Conservation (phyloP, 2,888 invertebrate genomes). For the Zelleria hepariella region DNA sequence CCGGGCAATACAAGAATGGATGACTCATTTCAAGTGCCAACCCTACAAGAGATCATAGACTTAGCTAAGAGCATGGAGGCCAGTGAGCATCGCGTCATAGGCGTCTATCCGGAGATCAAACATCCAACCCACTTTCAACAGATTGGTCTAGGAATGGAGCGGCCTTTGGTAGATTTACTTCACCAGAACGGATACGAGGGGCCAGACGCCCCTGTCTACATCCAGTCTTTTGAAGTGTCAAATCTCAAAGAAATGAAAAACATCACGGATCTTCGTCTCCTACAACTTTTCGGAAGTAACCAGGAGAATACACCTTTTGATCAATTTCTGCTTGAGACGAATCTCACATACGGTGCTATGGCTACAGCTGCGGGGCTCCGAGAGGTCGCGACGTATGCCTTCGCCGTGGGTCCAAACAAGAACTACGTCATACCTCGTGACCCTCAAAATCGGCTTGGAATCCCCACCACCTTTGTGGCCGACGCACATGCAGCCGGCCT, state of each 20-base stretch:
- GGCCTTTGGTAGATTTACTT: conserved; percentile 40
- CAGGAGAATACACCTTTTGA: conserved; percentile 38
- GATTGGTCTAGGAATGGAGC: conserved; percentile 48
- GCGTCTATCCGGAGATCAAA: conserved; percentile 60
- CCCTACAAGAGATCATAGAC: conserved; percentile 57
- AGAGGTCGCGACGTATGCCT: conserved; percentile 51
- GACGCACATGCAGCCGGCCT: conserved; percentile 51
- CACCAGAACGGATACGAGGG: conserved; percentile 47
- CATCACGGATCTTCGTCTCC: conserved; percentile 43
- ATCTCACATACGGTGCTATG: conserved; percentile 51
- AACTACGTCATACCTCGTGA: conserved; percentile 48
- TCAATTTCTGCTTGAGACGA: conserved; percentile 33
- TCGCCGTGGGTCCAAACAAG: conserved; percentile 58
- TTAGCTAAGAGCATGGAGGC: conserved; percentile 48
- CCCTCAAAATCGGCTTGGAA: conserved; percentile 32
- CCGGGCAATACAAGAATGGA: conserved; percentile 56
- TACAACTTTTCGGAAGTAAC: conserved; percentile 39
- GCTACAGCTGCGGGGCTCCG: conserved; percentile 47
- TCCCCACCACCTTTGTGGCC: conserved; percentile 39
- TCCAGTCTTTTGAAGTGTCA: conserved; percentile 58
- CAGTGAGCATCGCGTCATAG: conserved; percentile 39
- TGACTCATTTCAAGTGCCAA: conserved; percentile 40
- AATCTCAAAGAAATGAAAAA: conserved; percentile 50
- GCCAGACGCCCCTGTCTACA: conserved; percentile 41
- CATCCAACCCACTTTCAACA: conserved; percentile 48